Evolutionary conservation across 2,888 invertebrate species (phyloP), one percentile per base, ranked within the genome.

Genomic region (Drosophila merina): DNA sequence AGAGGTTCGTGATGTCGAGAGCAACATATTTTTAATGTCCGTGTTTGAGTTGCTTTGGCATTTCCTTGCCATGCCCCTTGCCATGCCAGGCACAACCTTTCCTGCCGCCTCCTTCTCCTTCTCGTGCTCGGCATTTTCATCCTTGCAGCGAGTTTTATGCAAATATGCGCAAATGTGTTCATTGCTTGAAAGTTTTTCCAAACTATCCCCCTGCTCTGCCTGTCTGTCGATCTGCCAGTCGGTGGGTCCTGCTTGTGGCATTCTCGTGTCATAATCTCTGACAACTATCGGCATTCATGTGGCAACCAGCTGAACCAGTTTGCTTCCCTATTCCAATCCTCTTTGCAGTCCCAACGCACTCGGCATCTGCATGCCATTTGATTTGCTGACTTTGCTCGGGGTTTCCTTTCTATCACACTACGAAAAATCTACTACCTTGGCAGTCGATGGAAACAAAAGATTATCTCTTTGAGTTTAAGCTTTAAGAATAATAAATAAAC

Each of bases 91-190:
- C 6, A 36, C 36, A 36, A 36, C 12, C 36, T 36, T 44, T 9
- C 28, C 40, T 10, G 44, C 28, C 20, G 20, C 44, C 31, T 28
- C 20, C n/a, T n/a, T n/a, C 14, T 0, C 14, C 14, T 14, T 14
- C 36, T 9, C 9, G 14, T 9, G 9, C 20, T 1, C 14, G 28
- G 44, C 45, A 30, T 10, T 52, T 64, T 47, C 52, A 26, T 52
- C 64, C 67, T 66, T 42, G 66, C 51, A 69, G 64, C 64, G 85
- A 86, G 82, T 84, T 72, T 74, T 84, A 86, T 82, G 82, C 85
- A 82, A 86, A 86, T 82, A 82, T 82, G 81, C 81, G 71, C 86
- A 85, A 85, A 80, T 80, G 82, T 85, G 80, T 80, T 80, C 85
- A 86, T 86, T 83, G 77, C 86, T 79, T 55, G 64, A 75, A 72